Conservation (phyloP, 2,113 vertebrate species). For the Anguilla rostrata region DNA sequence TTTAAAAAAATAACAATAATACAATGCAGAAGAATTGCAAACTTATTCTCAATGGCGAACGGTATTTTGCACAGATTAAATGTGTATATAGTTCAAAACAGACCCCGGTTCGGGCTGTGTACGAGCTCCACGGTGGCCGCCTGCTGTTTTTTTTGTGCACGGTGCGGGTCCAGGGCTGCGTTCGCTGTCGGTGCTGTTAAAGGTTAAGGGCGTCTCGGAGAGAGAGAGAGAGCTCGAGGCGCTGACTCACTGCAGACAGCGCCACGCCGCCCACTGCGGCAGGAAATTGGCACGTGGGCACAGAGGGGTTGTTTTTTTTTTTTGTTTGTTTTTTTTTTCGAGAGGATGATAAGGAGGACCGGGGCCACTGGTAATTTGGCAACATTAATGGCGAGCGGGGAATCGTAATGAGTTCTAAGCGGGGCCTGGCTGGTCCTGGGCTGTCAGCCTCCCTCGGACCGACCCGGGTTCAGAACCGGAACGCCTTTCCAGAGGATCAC, state of each 20-base stretch:
- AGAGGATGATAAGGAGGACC: background rate
- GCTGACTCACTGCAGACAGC: background rate
- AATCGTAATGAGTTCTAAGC: background rate
- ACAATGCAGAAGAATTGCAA: no score
- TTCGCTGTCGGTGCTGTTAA: background rate
- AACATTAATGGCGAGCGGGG: background rate
- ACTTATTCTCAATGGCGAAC: no score
- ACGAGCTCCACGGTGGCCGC: background rate
- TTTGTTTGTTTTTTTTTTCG: background rate
- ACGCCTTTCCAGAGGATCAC: background rate
- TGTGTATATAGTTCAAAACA: background rate
- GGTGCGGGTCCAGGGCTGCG: background rate
- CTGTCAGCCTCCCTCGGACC: background rate
- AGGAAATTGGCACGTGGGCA: background rate
- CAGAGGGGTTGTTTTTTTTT: background rate
- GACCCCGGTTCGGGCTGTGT: background rate
- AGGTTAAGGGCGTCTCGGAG: background rate
- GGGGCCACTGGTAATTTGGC: background rate
- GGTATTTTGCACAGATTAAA: no score
- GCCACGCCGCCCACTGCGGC: background rate
- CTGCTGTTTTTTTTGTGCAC: background rate
- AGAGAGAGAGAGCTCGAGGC: background rate
- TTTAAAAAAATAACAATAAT: no score
- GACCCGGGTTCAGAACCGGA: background rate
- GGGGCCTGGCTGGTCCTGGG: no score